Evolutionary conservation across 2,888 invertebrate genomes (phyloP), one percentile per base, ranked within the genome.

Genomic region (Sarcophaga variegata): DNA sequence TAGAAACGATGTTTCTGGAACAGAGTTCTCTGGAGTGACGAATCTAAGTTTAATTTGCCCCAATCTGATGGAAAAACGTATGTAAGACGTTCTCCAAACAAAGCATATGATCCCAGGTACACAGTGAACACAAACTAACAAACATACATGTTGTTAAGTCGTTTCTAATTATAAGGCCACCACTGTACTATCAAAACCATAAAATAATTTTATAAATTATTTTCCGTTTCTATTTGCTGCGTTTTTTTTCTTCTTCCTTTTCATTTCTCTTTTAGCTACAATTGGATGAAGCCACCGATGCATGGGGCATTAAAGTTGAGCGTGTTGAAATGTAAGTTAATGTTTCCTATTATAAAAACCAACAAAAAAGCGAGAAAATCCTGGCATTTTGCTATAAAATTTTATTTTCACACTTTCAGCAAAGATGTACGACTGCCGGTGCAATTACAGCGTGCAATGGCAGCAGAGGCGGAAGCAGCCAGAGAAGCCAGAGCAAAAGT

Each of bases 291-390:
- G 98, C 98, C 2, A 98, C 98, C 10, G 98, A 97, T 92, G 96
- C 97, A 14, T 98, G 98, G 98, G 98, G 97, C 45, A 98, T 98
- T 91, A 98, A 98, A 94, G 98, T 98, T 59, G 99, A 99, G 94
- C 95, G 99, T 89, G 99, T 99, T 17, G 99, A 99, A 95, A 97
- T 99, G 98, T 98, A 94, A 96, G 97, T 95, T 64, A 71, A 54
- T 22, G 25, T 77, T 59, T 89, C 86, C 77, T 89, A 81, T 69
- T 27, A 27, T n/a, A 60, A 49, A 54, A 62, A 63, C 5, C 45
- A 63, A 12, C 25, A 22, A 71, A 64, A 62, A 14, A 12, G 25
- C 6, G 14, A 59, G 11, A 62, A 8, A 20, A 45, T 71, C 66
- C n/a, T 54, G 14, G n/a, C n/a, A 72, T 49, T 63, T 37, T 37